phyloP scores from a whole-genome alignment of 2,888 invertebrate species.

The Cryptophagus acutangulus region DNA sequence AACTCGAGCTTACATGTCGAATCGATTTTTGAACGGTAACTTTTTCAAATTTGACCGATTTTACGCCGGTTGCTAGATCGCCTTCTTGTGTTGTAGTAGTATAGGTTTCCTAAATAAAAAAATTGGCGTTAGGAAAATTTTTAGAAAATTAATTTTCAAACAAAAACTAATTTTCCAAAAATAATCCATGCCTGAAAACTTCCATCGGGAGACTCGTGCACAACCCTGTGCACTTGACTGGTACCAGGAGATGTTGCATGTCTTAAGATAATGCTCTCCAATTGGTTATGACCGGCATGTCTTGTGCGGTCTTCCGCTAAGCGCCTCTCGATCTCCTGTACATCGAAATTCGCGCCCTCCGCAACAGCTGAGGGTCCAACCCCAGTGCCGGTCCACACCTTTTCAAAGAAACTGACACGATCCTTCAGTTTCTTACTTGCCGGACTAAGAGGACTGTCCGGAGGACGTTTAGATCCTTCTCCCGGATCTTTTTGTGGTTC shows the following conservation, averaged over 20 bases:
- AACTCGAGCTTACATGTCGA: constrained; percentile 51
- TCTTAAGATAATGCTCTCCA: constrained; percentile 58
- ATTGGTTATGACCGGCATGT: constrained; percentile 44
- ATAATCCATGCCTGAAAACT: constrained; percentile 44
- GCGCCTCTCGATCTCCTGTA: constrained; percentile 35
- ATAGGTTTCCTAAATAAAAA: constrained; percentile 47
- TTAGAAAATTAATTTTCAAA: too few species aligned
- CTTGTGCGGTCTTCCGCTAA: constrained; percentile 33
- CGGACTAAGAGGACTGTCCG: constrained; percentile 40
- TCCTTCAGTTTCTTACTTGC: constrained; percentile 58
- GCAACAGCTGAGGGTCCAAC: constrained; percentile 44
- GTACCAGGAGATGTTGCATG: constrained; percentile 50
- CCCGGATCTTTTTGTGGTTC: constrained; percentile 26
- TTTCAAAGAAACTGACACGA: constrained; percentile 75
- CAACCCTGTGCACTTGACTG: constrained; percentile 29
- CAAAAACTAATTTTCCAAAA: too few species aligned
- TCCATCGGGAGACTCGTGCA: constrained; percentile 38
- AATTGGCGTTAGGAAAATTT: neutral
- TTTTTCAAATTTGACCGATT: constrained; percentile 68
- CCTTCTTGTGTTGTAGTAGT: constrained; percentile 59
- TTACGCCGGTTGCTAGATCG: constrained; percentile 58
- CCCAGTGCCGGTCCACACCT: constrained; percentile 62
- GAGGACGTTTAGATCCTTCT: constrained; percentile 35
- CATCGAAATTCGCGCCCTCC: constrained; percentile 34
- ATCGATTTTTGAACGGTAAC: constrained; percentile 62